A percentile compares a stretch with the other conserved stretches of the same genome.
These are phyloP conservation scores for Ophioninae sp. DNA, from an alignment of 2,888 invertebrate species.

Conservation along the genomic window DNA sequence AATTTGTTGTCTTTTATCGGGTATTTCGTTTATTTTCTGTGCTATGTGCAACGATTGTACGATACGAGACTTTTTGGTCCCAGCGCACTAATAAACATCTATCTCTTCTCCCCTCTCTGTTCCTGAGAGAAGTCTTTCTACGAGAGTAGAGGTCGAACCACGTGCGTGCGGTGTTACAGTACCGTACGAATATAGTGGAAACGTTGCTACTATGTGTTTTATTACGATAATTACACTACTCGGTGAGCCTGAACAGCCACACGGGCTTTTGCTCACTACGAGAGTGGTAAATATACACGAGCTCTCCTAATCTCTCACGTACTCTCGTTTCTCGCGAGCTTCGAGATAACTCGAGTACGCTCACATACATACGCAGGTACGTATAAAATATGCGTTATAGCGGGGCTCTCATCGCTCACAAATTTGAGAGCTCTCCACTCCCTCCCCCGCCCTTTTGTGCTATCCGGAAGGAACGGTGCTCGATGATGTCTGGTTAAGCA, in stretches of 20 bases:
- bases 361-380: background rate
- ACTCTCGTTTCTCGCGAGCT: conserved; percentile 30
- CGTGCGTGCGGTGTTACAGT: conserved; percentile 48
- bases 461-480: conserved; percentile 2
- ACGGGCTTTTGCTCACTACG: conserved; percentile 21
- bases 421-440: background rate
- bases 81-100: no score
- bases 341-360: conserved; percentile 12
- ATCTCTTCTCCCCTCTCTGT: background rate
- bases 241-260: conserved; percentile 19
- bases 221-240: conserved; percentile 57
- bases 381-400: conserved; percentile 16
- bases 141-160: conserved; percentile 52
- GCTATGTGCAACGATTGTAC: no score
- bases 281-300: conserved; percentile 18
- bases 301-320: conserved; percentile 20
- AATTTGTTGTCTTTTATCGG: no score
- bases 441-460: background rate
- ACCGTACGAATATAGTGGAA: conserved; percentile 45
- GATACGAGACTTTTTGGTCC: no score
- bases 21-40: no score
- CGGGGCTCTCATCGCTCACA: conserved; percentile 9
- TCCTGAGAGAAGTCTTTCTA: background rate
- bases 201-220: conserved; percentile 53
- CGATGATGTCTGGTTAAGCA: conserved; percentile 30